phyloP scores from a whole-genome alignment of 2,797 vertebrate species.

The Chanos chanos region DNA sequence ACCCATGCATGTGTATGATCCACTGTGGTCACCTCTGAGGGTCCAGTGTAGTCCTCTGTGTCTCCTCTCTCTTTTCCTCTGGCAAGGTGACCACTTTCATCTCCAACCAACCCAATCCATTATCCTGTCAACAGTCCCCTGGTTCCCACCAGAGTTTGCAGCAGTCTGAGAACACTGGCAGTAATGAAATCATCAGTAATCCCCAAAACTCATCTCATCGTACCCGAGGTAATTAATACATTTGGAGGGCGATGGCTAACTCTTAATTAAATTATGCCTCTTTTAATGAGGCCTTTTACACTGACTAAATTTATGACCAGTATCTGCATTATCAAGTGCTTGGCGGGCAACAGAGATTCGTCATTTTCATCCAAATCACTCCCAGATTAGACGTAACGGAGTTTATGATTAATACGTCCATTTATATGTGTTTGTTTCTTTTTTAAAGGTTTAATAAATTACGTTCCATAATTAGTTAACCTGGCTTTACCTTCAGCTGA shows the following conservation, averaged over 20 bases:
- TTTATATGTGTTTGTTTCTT: constrained; percentile 97
- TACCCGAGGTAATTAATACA: constrained; percentile 99
- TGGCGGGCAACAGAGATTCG: constrained; percentile 85
- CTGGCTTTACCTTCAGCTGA: constrained; percentile 66
- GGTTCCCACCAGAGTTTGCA: constrained; percentile 78
- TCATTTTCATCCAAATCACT: constrained; percentile 87
- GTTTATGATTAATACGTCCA: constrained; percentile 93
- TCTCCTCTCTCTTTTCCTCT: constrained; percentile 61
- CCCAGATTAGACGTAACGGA: constrained; percentile 82
- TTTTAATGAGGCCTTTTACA: constrained; percentile 94
- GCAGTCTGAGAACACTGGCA: constrained; percentile 81
- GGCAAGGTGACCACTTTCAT: constrained; percentile 88
- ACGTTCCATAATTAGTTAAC: constrained; percentile 85
- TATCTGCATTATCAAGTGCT: constrained; percentile 92
- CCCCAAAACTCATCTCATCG: constrained; percentile 89
- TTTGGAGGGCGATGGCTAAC: constrained; percentile 86
- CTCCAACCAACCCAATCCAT: constrained; percentile 82
- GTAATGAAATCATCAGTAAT: constrained; percentile 97
- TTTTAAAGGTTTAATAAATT: constrained; percentile 83
- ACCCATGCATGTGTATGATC: not conserved
- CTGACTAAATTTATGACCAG: constrained; percentile 92
- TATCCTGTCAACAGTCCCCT: constrained; percentile 83
- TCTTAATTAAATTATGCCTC: constrained; percentile 96
- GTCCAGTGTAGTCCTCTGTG: constrained; percentile 56
- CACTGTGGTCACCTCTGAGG: constrained; percentile 11